Conservation (phyloP, 2,113 vertebrate genomes). For the Ciconia maguari region DNA sequence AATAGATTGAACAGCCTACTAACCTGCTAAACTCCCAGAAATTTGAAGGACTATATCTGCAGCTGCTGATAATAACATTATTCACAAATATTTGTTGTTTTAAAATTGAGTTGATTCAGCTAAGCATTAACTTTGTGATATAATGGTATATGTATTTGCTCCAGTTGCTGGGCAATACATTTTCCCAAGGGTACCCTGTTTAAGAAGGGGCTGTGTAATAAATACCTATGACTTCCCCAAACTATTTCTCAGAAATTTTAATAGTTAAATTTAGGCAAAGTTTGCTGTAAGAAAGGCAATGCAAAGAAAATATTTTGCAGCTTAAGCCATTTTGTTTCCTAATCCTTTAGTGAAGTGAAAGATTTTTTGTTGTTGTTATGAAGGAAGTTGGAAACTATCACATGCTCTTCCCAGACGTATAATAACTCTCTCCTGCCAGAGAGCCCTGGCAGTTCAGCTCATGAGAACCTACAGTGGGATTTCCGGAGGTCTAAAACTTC, state of each 20-base stretch:
- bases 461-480: not conserved
- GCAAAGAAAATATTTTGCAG: fast-evolving
- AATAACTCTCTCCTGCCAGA: slow-evolving; percentile 4
- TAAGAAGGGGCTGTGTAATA: fast-evolving
- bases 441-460: not conserved
- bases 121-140: not conserved
- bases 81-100: not conserved
- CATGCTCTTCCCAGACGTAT: not conserved
- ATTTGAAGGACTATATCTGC: not conserved
- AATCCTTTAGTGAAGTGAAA: not conserved
- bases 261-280: not conserved
- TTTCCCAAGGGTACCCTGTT: not conserved
- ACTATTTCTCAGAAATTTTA: not conserved
- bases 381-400: not conserved
- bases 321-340: not conserved
- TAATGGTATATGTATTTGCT: not conserved
- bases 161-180: not conserved
- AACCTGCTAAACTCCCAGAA: not conserved
- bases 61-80: not conserved
- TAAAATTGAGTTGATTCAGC: not conserved
- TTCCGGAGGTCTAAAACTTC: not conserved
- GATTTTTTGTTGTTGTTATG: not conserved
- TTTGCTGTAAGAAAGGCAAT: not conserved
- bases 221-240: not conserved
- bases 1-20: not conserved